Evolutionary conservation across 2,888 invertebrate genomes (phyloP), one percentile per base, ranked within the genome.

Genomic region (Neelides folsomi): DNA sequence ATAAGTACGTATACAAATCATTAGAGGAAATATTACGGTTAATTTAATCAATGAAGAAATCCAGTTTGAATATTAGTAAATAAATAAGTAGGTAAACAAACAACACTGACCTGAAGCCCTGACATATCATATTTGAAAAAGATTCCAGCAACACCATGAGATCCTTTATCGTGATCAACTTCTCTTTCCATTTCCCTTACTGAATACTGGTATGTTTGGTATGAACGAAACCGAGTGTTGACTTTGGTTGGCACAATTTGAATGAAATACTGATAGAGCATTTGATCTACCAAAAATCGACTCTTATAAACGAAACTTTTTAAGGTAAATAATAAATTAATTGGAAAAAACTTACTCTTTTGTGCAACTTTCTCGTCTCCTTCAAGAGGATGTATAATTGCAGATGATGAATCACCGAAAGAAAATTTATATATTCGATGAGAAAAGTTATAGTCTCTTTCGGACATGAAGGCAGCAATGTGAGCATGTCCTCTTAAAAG

Each of bases 171-270:
- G 64, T 77, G 76, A 59, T 73, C 79, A 49, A 94, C 82, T 1
- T 83, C 82, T 60, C 94, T 76, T 64, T 81, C 80, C 67, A 92
- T 75, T 67, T 92, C 89, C 65, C 93, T 92, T 0, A 92, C 92
- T 10, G 94, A 86, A 70, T 93, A 97, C 69, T 97, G 95, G 68
- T 82, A 95, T 1, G 63, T 63, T 27, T 50, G 44, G 37, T 62
- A 62, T 1, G 58, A 55, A 43, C 79, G 80, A 66, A 86, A 62
- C 43, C 57, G 75, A 3, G 84, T 84, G 59, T 83, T 78, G n/a
- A 97, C 84, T 67, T 87, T 86, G 1, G 97, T 97, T 0, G 95
- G 93, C 1, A 97, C 95, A 13, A 97, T 85, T 74, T 94, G 88
- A 47, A 97, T 77, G 67, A 93, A 95, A 73, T 97, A 97, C 68